phyloP scores from a whole-genome alignment of 2,888 invertebrate genomes.

The Zeuzera pyrina region DNA sequence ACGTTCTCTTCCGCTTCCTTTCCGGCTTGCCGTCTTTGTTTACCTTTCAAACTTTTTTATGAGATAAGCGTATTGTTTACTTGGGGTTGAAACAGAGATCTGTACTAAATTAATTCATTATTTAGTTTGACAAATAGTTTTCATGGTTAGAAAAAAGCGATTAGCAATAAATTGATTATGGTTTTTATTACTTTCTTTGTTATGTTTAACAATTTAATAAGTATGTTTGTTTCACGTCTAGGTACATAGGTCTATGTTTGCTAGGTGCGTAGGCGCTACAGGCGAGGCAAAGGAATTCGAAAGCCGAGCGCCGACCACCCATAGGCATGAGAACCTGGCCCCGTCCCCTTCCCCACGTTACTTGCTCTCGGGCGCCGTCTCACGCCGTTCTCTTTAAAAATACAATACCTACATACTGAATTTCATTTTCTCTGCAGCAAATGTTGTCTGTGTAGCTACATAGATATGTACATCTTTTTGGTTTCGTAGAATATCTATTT shows the following conservation, averaged over 20 bases:
- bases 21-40: constrained; percentile 53
- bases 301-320: constrained; percentile 71
- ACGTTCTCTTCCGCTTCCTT: constrained; percentile 34
- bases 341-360: constrained; percentile 65
- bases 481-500: background rate
- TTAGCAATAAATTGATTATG: background rate
- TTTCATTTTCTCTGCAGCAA: constrained; percentile 54
- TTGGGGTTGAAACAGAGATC: too few species aligned
- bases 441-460: constrained; percentile 1
- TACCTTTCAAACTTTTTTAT: constrained; percentile 56
- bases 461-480: constrained; percentile 1
- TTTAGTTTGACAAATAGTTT: too few species aligned
- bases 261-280: constrained; percentile 57
- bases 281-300: constrained; percentile 69
- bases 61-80: too few species aligned
- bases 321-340: constrained; percentile 68
- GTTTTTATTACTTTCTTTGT: background rate
- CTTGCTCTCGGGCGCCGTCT: constrained; percentile 41
- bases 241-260: background rate
- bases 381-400: constrained; percentile 55
- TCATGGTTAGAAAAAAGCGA: too few species aligned
- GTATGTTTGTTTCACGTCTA: background rate
- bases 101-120: too few species aligned
- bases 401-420: constrained; percentile 68
- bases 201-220: background rate